These are phyloP conservation scores for Cantharis rustica DNA, from an alignment of 2,888 invertebrate species.

Conservation along the genomic window DNA sequence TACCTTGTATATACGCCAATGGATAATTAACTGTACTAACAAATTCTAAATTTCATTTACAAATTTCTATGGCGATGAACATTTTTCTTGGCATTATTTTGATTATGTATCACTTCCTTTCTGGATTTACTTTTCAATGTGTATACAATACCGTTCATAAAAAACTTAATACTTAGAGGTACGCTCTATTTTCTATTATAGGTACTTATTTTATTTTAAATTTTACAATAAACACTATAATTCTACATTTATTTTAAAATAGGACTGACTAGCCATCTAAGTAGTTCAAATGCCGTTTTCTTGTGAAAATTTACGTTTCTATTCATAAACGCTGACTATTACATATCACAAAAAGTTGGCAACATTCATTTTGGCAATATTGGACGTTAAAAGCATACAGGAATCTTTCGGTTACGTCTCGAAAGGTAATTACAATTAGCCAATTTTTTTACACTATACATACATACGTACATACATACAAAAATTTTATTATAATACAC, in stretches of 20 bases:
- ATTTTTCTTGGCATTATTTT: not conserved
- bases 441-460: slow-evolving; percentile 2
- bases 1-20: not conserved
- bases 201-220: not conserved
- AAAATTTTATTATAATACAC: slow-evolving; percentile 37
- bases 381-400: slow-evolving; percentile 26
- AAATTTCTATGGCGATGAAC: not conserved
- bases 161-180: not conserved
- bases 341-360: slow-evolving; percentile 24
- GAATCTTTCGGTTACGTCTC: not conserved
- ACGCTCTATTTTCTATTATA: not conserved
- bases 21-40: not conserved
- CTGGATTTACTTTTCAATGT: not conserved
- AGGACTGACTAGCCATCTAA: not conserved
- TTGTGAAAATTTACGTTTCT: not conserved
- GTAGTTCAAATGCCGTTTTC: not conserved
- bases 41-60: not conserved
- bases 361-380: slow-evolving; percentile 18
- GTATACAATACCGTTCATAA: not conserved
- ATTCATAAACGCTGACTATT: not conserved
- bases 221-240: not conserved
- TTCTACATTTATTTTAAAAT: not conserved
- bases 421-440: slow-evolving; percentile 9
- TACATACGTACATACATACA: slow-evolving; percentile 2
- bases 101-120: not conserved